Percentiles rank a stretch among this genome's conserved stretches.
Evolutionary conservation across 2,888 invertebrate species (phyloP).

Genomic region (Eupithecia insigniata): DNA sequence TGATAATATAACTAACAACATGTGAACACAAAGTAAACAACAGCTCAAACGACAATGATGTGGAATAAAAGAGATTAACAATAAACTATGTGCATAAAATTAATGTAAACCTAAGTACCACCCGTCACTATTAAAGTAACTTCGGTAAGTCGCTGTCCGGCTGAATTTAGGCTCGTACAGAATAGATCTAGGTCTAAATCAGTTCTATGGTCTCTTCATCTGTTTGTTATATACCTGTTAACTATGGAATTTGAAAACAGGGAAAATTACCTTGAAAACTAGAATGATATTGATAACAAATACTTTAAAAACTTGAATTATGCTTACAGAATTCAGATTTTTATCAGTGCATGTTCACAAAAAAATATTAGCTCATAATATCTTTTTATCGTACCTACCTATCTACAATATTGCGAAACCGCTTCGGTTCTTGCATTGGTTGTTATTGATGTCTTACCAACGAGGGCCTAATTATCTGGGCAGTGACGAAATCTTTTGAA

Average conservation of each 20-base stretch:
- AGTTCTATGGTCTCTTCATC: neutral
- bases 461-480: slow-evolving; percentile 1
- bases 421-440: neutral
- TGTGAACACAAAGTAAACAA: too few species aligned
- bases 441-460: slow-evolving; percentile 7
- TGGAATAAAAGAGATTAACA: too few species aligned
- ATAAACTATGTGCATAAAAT: too few species aligned
- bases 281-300: neutral
- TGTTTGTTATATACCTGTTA: neutral
- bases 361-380: neutral
- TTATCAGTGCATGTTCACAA: neutral
- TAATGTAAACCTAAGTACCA: too few species aligned
- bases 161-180: too few species aligned
- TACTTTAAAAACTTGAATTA: neutral
- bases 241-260: neutral
- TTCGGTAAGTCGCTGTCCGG: too few species aligned
- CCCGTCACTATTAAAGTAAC: too few species aligned
- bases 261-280: neutral
- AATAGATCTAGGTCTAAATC: too few species aligned
- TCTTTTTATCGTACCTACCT: neutral
- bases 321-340: neutral
- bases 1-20: too few species aligned
- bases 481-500: slow-evolving; percentile 13
- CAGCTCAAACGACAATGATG: too few species aligned
- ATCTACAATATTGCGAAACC: neutral